Evolutionary conservation across 2,797 vertebrate genomes (phyloP), one percentile per base, ranked within the genome.

Genomic region (Neoniphon sammara): DNA sequence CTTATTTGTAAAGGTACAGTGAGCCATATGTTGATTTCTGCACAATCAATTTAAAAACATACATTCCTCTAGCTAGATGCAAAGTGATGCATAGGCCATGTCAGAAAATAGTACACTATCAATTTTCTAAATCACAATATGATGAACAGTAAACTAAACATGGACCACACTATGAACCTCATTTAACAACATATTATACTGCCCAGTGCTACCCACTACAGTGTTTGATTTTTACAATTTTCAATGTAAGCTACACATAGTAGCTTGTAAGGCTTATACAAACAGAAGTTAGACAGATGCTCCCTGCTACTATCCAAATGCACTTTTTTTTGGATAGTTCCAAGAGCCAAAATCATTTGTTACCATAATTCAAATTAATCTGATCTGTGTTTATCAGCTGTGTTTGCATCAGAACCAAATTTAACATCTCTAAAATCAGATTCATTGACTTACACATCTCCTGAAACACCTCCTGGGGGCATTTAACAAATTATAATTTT

Each of bases 341-440:
- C 39, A 42, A 14, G 39, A 42, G 11, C 3, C 39, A 42, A 14
- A 42, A 14, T 42, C 39, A 42, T 9, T 42, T 42, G 39, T 85
- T 78, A 27, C 25, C 25, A 27, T 27, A 27, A 27, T 27, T 27
- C 25, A 2, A 27, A 27, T 27, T 27, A 27, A 27, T 2, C 25
- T 25, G 36, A 79, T 76, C 65, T 54, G 56, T 55, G 25, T 55
- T 64, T 73, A 15, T 66, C 66, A 73, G 53, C 64, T 70, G 47
- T 1, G 59, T 73, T 66, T 82, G 67, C 68, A 85, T 61, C 84
- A 23, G 55, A 20, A 70, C 66, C 70, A 83, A 55, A 80, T 49
- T 30, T 71, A 77, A 64, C 57, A 52, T 34, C 39, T 66, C 1
- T 39, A 39, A 39, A 39, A 39, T 39, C 15, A 25, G 21, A 67